phyloP scores from a whole-genome alignment of 2,797 vertebrate species.

The Amblyopsis hoosieri region DNA sequence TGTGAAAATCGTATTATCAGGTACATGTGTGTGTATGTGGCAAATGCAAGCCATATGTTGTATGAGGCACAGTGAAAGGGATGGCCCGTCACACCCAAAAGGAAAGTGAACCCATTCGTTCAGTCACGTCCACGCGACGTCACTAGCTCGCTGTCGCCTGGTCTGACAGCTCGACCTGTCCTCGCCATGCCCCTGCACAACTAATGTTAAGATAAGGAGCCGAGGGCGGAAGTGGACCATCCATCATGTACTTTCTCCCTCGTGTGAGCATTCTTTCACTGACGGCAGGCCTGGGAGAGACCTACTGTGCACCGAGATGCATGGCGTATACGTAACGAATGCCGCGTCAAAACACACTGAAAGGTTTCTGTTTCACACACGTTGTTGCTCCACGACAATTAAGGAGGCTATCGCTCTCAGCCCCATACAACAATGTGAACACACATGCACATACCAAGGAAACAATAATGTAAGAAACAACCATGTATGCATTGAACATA shows the following conservation, averaged over 20 bases:
- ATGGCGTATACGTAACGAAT: constrained; percentile 5
- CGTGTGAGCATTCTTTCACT: constrained; percentile 19
- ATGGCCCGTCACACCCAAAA: constrained; percentile 25
- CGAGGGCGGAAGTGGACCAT: constrained; percentile 42
- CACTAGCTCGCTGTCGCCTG: constrained; percentile 6
- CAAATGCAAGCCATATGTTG: constrained; percentile 50
- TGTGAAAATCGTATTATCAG: constrained; percentile 3
- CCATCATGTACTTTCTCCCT: constrained; percentile 43
- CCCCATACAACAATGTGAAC: too few relatives aligned
- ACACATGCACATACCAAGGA: too few relatives aligned
- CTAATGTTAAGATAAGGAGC: constrained; percentile 43
- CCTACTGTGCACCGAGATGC: background rate
- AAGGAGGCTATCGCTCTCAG: too few relatives aligned
- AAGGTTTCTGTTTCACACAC: background rate
- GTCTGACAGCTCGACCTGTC: constrained; percentile 37
- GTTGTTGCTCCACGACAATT: too few relatives aligned
- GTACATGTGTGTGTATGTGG: constrained; percentile 7
- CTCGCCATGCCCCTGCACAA: constrained; percentile 28
- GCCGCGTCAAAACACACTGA: constrained; percentile 15
- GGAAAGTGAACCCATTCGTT: constrained; percentile 18
- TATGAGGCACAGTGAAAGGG: constrained; percentile 15
- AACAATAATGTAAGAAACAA: too few relatives aligned
- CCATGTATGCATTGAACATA: too few relatives aligned
- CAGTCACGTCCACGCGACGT: constrained; percentile 12
- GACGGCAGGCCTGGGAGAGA: constrained; percentile 18